Evolutionary conservation across 2,888 invertebrate genomes (phyloP).

Genomic region (Galerucella calmariensis): DNA sequence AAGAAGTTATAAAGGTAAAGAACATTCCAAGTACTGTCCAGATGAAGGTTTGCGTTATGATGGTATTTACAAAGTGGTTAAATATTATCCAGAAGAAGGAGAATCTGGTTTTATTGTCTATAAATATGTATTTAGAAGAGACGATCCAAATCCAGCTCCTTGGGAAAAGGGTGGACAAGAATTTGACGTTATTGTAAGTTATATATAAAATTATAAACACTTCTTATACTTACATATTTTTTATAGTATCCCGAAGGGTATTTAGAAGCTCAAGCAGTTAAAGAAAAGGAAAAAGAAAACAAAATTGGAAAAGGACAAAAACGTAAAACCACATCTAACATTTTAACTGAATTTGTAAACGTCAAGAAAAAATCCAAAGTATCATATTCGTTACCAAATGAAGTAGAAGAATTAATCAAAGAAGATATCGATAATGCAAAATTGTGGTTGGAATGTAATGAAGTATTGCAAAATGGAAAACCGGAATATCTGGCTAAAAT

Average conservation of each 20-base stretch:
- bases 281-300: constrained; percentile 53
- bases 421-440: constrained; percentile 73
- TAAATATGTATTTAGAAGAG: constrained; percentile 80
- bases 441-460: constrained; percentile 75
- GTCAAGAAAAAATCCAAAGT: constrained; percentile 63
- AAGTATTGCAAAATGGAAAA: constrained; percentile 67
- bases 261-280: constrained; percentile 59
- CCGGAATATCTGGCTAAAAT: constrained; percentile 74
- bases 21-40: constrained; percentile 84
- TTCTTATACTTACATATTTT: not conserved
- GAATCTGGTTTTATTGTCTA: constrained; percentile 83
- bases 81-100: constrained; percentile 83
- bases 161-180: constrained; percentile 80
- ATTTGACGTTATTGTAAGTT: constrained; percentile 63
- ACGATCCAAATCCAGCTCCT: constrained; percentile 82
- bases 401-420: constrained; percentile 65
- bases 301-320: constrained; percentile 49
- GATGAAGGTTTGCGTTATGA: constrained; percentile 83
- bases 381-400: constrained; percentile 58
- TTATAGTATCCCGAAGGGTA: constrained; percentile 15
- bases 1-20: constrained; percentile 78
- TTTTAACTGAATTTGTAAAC: constrained; percentile 47
- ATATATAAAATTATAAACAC: not conserved
- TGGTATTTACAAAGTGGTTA: constrained; percentile 87
- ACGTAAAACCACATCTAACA: constrained; percentile 52